Base-by-base conservation (phyloP, 1,140 invertebrate genomes). In the Bombus affinis region DNA sequence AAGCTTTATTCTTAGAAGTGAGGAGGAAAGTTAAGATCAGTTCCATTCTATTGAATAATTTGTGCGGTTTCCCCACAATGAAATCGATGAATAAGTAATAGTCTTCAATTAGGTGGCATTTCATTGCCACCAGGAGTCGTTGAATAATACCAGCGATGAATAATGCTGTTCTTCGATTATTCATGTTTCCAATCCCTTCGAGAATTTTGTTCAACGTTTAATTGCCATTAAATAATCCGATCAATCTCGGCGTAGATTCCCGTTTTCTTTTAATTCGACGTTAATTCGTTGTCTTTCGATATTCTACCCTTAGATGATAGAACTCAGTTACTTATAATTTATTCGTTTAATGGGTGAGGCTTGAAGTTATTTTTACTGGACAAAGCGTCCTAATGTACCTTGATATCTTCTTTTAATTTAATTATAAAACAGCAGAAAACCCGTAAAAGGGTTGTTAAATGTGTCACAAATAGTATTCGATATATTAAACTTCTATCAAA, bases 41-140 rank as follows among this genome's bases (percentile, higher is more conserved):
- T 47, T 32, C 65, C 15, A 35, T 22, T 80, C n/a, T 32, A 13
- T 62, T 70, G 83, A 85, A 85, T 80, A 80, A 85, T 85, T 72
- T 25, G 71, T 47, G 15, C 15, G 37, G 42, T 9, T 35, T 22
- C 22, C 1, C 35, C n/a, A 22, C 37, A 42, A 39, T 22, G 12
- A 78, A 84, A 78, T 28, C 42, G 53, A 25, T 62, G 70, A 84
- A 80, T 72, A 53, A 80, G 12, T 28, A 47, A 44, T 18, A 4
- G 28, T 59, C 37, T 32, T 83, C 65, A 62, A 32, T 62, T 72
- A 72, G 35, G n/a, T 85, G 70, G 35, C 53, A 71, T 70, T 78
- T 78, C 35, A 35, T 57, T 42, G 70, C 18, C 53, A 39, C 53
- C 3, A 1, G 0, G 42, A 62, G 9, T 25, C n/a, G n/a, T 65